Evolutionary conservation across 1,140 invertebrate genomes (phyloP), one percentile per base, ranked within the genome.

Genomic region (Drosophila ficusphila): DNA sequence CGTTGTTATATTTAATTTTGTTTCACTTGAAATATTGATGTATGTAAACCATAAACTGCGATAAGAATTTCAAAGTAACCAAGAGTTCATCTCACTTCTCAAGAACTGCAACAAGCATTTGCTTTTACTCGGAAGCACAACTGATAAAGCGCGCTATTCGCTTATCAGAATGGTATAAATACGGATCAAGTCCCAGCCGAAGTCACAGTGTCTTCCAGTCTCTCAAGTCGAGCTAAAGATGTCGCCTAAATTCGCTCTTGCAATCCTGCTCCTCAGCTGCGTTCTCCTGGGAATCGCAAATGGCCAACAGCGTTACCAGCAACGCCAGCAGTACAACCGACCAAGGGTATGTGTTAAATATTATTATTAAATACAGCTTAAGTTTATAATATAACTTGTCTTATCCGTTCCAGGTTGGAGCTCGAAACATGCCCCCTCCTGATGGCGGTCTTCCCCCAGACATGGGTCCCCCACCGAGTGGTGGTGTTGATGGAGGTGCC

Each of bases 261-360:
- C 42, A 46, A 16, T 27, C 5, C 23, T 46, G 42, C 21, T 46
- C n/a, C 3, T 46, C 42, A 27, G 42, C 42, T 46, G 23, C 42
- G 42, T 46, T 27, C 42, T 46, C 7, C 42, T 46, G 11, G 42
- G 42, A 16, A 16, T 46, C 8, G 12, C 23, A 3, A 46, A 11
- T 27, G 23, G 23, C 23, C 42, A 27, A 12, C 38, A 21, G 3
- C 1, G 18, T 4, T 41, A 41, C 18, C 38, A 16, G 1, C 16
- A 16, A 4, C 5, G 25, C 9, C 42, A 46, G 7, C 2, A 11
- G 2, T 23, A 16, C n/a, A 5, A 16, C 1, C 23, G 23, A 2
- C 41, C n/a, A 44, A 14, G 11, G 0, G 42, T 46, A 2, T 16
- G 42, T 16, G 27, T 0, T 2, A 2, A 9, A 0, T 14, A 4